These are phyloP conservation scores for Euproctis similis DNA, from an alignment of 2,888 invertebrate genomes.

Conservation along the genomic window DNA sequence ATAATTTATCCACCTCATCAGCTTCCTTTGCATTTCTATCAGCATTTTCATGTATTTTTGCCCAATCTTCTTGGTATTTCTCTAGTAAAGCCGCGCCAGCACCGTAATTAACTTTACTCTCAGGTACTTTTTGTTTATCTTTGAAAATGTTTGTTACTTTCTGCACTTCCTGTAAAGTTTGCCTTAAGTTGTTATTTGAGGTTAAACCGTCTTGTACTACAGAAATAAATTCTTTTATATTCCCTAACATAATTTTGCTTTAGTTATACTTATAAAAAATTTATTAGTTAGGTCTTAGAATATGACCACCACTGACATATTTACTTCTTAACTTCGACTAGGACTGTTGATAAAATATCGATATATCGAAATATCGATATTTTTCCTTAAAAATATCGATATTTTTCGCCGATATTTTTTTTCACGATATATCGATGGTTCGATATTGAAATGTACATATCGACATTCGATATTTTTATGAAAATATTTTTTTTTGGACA, in stretches of 20 bases:
- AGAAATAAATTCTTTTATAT: conserved; percentile 65
- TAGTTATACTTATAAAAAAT: too few relatives aligned
- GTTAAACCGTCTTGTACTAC: conserved; percentile 64
- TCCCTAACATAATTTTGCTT: conserved; percentile 73
- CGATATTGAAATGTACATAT: too few relatives aligned
- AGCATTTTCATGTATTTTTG: conserved; percentile 79
- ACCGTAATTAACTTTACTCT: conserved; percentile 65
- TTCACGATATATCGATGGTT: too few relatives aligned
- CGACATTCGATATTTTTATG: too few relatives aligned
- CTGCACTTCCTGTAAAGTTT: conserved; percentile 63
- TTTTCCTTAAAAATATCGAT: too few relatives aligned
- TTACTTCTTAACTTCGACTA: too few relatives aligned
- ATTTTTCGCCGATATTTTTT: too few relatives aligned
- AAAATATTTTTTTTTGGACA: too few relatives aligned
- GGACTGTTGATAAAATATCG: too few relatives aligned
- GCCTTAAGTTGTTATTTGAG: conserved; percentile 56
- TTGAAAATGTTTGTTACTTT: conserved; percentile 61
- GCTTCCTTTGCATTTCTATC: conserved; percentile 81
- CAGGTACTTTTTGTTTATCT: conserved; percentile 50
- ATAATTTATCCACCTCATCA: conserved; percentile 64
- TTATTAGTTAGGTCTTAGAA: too few relatives aligned
- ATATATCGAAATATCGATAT: too few relatives aligned
- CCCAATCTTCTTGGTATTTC: conserved; percentile 84
- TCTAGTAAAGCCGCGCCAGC: conserved; percentile 82
- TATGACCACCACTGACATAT: too few relatives aligned